Percentiles rank a stretch among this genome's conserved stretches.
Conservation (phyloP, 2,113 vertebrate genomes). For the Platycercus adscitus region DNA sequence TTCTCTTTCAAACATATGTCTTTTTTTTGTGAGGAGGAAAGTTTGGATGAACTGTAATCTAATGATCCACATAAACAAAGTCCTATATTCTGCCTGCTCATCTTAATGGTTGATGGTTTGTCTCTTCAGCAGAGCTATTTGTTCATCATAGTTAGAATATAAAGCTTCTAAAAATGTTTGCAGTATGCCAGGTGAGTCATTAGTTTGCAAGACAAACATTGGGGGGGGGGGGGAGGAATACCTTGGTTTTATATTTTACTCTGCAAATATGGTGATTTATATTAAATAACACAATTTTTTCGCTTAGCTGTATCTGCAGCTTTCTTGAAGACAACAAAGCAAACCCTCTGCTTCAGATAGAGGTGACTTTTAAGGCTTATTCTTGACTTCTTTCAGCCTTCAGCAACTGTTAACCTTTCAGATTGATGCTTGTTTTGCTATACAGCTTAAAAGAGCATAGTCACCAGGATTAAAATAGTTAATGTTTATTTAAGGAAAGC, state of each 20-base stretch:
- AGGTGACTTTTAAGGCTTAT: neutral
- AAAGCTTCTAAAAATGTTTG: neutral
- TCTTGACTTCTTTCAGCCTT: neutral
- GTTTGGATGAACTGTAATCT: neutral
- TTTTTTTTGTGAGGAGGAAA: neutral
- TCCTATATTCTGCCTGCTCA: neutral
- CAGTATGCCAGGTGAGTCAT: neutral
- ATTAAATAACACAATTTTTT: neutral
- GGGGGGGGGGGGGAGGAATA: neutral
- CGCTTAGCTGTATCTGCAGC: neutral
- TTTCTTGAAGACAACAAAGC: neutral
- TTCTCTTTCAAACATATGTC: neutral
- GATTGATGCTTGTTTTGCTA: neutral
- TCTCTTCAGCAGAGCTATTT: neutral
- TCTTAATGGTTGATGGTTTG: neutral
- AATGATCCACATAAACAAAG: neutral
- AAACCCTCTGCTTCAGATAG: neutral
- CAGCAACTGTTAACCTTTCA: slow-evolving; percentile 2
- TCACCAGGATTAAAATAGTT: neutral
- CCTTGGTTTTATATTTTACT: neutral
- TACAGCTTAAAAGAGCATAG: neutral
- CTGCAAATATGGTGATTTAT: neutral
- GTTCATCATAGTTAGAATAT: neutral
- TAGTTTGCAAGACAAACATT: neutral
- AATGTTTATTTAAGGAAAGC: neutral